Evolutionary conservation across 2,888 invertebrate genomes (phyloP).

Genomic region (Scaptodrosophila latifasciaeformis): DNA sequence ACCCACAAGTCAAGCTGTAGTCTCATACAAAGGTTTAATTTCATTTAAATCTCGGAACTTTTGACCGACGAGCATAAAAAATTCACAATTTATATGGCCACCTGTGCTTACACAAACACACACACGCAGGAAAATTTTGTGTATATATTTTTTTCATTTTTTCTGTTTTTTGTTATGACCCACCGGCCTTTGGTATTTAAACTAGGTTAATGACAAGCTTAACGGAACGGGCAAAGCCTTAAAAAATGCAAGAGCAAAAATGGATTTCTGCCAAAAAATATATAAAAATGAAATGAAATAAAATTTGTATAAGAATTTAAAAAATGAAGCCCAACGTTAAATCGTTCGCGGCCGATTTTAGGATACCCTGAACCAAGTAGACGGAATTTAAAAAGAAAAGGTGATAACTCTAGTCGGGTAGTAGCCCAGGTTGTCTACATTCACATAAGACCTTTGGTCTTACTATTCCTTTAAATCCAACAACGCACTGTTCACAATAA

Average conservation of each 20-base stretch:
- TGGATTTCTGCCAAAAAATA: slow-evolving; percentile 12
- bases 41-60: slow-evolving; percentile 51
- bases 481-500: too few species aligned
- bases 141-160: background rate
- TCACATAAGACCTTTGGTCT: too few species aligned
- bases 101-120: background rate
- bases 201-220: slow-evolving; percentile 67
- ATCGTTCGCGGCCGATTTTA: too few species aligned
- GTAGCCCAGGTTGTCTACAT: too few species aligned
- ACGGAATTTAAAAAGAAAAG: too few species aligned
- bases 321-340: too few species aligned
- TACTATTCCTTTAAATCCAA: too few species aligned
- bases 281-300: too few species aligned
- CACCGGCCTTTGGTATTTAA: slow-evolving; percentile 36
- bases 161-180: background rate
- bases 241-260: slow-evolving; percentile 37
- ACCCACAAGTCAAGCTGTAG: slow-evolving; percentile 51
- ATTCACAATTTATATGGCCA: slow-evolving; percentile 5
- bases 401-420: too few species aligned
- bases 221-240: slow-evolving; percentile 58
- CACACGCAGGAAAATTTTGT: background rate
- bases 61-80: slow-evolving; percentile 38
- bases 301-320: too few species aligned
- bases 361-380: too few species aligned
- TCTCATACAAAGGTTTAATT: slow-evolving; percentile 45